Evolutionary conservation across 2,113 vertebrate species (phyloP), one percentile per base, ranked within the genome.

Genomic region (Chloropsis hardwickii): DNA sequence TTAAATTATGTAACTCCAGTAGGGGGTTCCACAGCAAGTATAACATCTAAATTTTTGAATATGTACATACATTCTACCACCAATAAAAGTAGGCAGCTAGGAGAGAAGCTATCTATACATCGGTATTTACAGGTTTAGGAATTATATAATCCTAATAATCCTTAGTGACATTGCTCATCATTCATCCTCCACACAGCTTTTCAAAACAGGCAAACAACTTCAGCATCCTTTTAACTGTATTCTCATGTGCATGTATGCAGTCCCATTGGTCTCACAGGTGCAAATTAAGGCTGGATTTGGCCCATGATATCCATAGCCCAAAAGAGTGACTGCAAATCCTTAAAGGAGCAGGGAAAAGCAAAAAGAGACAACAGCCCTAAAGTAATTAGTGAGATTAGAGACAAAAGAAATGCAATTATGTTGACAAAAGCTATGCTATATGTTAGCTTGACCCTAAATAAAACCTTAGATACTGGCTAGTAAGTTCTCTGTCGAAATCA

Each of bases 281-380:
- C 48, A 84, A 91, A 54, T 47, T 35, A 90, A n/a, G 60, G 27
- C 64, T 92, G 61, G 37, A 79, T 86, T 91, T 92, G 23, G 33
- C 28, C 57, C 40, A 16, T 19, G 2, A 51, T 24, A 39, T 35
- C 60, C 48, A 56, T 3, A 74, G 24, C 22, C 42, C 37, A 61
- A 57, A 92, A 72, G 21, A 62, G 42, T 0, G 3, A 90, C 6
- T 57, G 23, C 28, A 85, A 79, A 79, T 48, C 8, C 47, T 66
- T 53, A 60, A 54, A 58, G 16, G 28, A 40, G 9, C 1, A 2
- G 20, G 9, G 0, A 1, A 3, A 5, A n/a, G n/a, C n/a, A n/a
- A 20, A 20, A 35, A 37, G 12, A 61, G 15, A 33, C 11, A 85
- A 62, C 13, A 65, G n/a, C 19, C 45, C 39, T 87, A 66, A 81